phyloP scores from a whole-genome alignment of 2,888 invertebrate species.

The Monoplex corrugatus region DNA sequence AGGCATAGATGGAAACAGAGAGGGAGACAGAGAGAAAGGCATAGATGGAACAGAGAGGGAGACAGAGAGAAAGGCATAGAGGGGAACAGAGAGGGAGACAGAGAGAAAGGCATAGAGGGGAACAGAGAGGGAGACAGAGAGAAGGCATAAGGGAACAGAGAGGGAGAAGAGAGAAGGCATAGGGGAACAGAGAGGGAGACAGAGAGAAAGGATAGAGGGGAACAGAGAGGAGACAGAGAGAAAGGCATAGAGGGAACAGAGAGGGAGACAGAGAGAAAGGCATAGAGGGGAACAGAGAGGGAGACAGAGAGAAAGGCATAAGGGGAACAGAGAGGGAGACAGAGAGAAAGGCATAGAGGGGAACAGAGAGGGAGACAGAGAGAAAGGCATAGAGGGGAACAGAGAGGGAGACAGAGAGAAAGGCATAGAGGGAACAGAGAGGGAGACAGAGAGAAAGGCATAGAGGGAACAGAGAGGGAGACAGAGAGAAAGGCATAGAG shows the following conservation, averaged over 20 bases:
- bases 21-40: not conserved
- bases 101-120: not conserved
- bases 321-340: not conserved
- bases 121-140: not conserved
- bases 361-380: not conserved
- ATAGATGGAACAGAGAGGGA: not conserved
- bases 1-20: no score
- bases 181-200: no score
- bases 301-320: not conserved
- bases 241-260: no score
- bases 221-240: no score
- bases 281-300: not conserved
- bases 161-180: not conserved
- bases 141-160: not conserved
- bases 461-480: not conserved
- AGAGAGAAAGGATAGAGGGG: no score
- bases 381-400: not conserved
- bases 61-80: not conserved
- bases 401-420: not conserved
- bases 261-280: no score
- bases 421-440: not conserved
- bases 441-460: not conserved
- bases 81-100: not conserved
- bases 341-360: not conserved
- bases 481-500: not conserved